Evolutionary conservation across 2,888 invertebrate species (phyloP), one percentile per base, ranked within the genome.

Genomic region (Platynereis dumerilii): DNA sequence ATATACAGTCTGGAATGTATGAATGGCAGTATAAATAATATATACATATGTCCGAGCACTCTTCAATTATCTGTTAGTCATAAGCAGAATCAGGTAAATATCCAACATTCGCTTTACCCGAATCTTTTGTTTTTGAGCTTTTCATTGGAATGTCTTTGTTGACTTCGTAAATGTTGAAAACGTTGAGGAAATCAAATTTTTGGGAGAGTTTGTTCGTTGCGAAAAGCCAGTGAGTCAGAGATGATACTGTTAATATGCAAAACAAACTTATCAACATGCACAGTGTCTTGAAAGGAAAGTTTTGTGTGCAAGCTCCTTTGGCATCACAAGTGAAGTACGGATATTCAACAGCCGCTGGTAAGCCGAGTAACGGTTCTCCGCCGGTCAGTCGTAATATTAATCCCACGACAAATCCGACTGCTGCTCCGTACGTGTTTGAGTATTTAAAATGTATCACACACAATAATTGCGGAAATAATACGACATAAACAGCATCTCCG

Each of bases 401-500:
- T 0, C 93, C 94, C 74, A 94, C 89, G 12, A 63, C n/a, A 39
- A 44, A 66, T 10, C 85, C 86, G 10, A 78, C 74, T 58, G 98
- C 87, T 48, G 96, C 96, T 39, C 98, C 98, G 85, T 98, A 98
- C 10, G 96, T 96, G 87, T 98, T 98, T 87, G 95, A 94, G 72
- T 91, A 88, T 84, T 93, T 92, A 86, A 96, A 92, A 86, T 98
- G 96, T 22, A 98, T 95, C 76, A 98, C 97, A 91, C 96, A 96
- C 76, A 97, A 88, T 27, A 98, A 89, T 45, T 66, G 66, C 0
- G 98, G 98, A 86, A 98, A 99, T 75, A 99, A 89, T 81, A 98
- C 95, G 74, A 96, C 96, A 88, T 97, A 99, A 72, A 98, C 96
- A 83, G 99, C 87, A 86, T 98, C 98, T 55, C 97, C 96, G 86